These are phyloP conservation scores for Drosophila kanekoi DNA, from an alignment of 2,888 invertebrate genomes.

Conservation along the genomic window DNA sequence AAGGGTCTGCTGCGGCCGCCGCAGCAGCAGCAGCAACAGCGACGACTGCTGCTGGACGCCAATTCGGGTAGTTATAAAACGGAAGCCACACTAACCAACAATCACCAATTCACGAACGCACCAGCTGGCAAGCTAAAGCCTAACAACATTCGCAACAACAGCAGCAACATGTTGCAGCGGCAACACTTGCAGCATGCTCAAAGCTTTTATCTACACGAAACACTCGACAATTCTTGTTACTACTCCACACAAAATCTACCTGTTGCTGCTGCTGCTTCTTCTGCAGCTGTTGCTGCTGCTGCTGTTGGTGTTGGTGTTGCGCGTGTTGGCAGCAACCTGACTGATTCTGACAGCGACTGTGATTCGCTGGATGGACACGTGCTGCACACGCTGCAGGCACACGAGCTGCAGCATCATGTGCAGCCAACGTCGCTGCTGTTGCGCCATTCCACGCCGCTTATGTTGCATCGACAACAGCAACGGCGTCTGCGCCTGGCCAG, in stretches of 20 bases:
- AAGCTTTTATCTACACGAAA: conserved; percentile 54
- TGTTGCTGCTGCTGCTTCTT: conserved; percentile 41
- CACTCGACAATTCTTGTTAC: conserved; percentile 68
- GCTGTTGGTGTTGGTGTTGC: conserved; percentile 22
- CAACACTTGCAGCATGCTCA: conserved; percentile 38
- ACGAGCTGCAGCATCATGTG: conserved; percentile 65
- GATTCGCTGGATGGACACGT: conserved; percentile 53
- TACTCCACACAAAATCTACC: conserved; percentile 76
- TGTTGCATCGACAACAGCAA: conserved; percentile 54
- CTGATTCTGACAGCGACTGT: conserved; percentile 45
- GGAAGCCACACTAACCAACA: conserved; percentile 46
- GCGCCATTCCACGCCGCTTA: conserved; percentile 81
- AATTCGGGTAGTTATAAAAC: conserved; percentile 84
- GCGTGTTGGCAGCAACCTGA: conserved; percentile 35
- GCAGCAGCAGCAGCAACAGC: conserved; percentile 69
- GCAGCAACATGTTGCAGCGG: conserved; percentile 31
- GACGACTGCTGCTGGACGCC: conserved; percentile 82
- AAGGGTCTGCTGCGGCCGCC: conserved; percentile 68
- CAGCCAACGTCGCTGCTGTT: conserved; percentile 70
- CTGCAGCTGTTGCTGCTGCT: conserved; percentile 25
- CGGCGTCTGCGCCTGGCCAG: conserved; percentile 57
- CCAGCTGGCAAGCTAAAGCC: conserved; percentile 26
- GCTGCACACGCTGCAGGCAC: conserved; percentile 48
- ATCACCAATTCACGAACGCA: conserved; percentile 53
- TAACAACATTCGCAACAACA: conserved; percentile 36